phyloP scores from a whole-genome alignment of 2,113 vertebrate species.

The Pterocles orientalis region DNA sequence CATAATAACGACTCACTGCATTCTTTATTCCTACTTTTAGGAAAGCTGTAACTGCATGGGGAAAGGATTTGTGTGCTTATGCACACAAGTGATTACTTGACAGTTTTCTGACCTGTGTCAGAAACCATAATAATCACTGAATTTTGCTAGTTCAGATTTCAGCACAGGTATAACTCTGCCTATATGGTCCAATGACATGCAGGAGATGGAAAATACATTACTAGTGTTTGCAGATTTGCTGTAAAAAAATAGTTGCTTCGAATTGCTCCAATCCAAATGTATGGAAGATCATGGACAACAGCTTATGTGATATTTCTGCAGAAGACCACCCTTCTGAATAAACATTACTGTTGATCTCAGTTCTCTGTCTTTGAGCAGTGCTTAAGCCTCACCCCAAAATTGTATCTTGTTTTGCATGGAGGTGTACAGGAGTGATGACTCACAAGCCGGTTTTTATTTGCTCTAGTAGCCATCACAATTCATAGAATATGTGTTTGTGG shows the following conservation, averaged over 20 bases:
- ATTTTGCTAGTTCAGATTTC: background rate
- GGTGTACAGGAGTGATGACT: background rate
- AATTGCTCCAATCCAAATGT: background rate
- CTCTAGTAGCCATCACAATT: background rate
- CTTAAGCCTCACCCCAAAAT: background rate
- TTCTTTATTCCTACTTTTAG: background rate
- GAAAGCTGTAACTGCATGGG: background rate
- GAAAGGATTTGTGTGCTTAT: background rate
- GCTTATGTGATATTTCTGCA: background rate
- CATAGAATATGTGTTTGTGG: background rate
- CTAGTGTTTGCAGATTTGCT: background rate
- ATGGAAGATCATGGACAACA: background rate
- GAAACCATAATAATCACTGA: background rate
- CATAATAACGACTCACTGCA: background rate
- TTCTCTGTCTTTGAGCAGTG: background rate
- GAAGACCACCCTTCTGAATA: conserved; percentile 16
- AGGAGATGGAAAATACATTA: background rate
- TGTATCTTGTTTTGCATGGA: background rate
- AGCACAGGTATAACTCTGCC: background rate
- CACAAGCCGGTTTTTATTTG: background rate
- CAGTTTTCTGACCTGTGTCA: background rate
- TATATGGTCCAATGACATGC: background rate
- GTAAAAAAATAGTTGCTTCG: background rate
- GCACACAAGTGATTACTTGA: background rate
- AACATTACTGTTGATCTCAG: background rate